Base-by-base conservation (phyloP, 2,888 invertebrate genomes). In the Apodemia hepburni region DNA sequence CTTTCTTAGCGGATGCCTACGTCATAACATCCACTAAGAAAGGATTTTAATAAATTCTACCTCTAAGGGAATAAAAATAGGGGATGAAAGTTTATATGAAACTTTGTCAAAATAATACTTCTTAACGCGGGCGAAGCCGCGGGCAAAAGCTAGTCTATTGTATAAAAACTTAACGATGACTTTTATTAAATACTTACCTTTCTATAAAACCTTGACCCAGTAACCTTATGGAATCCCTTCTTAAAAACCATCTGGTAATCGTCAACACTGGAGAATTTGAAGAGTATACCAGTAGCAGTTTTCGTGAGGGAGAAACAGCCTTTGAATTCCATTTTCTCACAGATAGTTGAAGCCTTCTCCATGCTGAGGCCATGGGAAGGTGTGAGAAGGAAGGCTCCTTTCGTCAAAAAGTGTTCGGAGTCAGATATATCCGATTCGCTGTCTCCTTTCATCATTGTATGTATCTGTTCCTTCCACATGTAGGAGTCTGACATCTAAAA, bases 241-340 rank as follows among this genome's bases (percentile, higher is more conserved):
- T 96, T 95, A 92, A 95, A 96, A 69, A 97, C 96, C 80, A 95
- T 95, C 85, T 96, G 96, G 84, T 95, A 97, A 81, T 97, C 97
- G 71, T 97, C 97, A 70, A 96, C 95, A 84, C 95, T 95, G 73
- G 96, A 96, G 87, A 97, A 97, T 87, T 96, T 97, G 92, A 97
- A 97, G 68, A 97, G 93, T 76, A 97, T 97, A 64, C 97, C 97
- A 58, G 97, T 97, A 61, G 97, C 97, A 0, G 97, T 97, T 92
- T 96, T 97, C 69, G 97, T 97, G 73, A 97, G 92, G 71, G 96
- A 96, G 89, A 97, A 97, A 76, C 96, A 96, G 62, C 96, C 96
- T 75, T 96, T 95, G 87, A 97, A 96, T 87, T 95, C 96, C 94
- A 97, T 96, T 84, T 97, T 97, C 92, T 97, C 97, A 88, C 96